phyloP scores from a whole-genome alignment of 2,113 vertebrate genomes.

The Lepus europaeus region DNA sequence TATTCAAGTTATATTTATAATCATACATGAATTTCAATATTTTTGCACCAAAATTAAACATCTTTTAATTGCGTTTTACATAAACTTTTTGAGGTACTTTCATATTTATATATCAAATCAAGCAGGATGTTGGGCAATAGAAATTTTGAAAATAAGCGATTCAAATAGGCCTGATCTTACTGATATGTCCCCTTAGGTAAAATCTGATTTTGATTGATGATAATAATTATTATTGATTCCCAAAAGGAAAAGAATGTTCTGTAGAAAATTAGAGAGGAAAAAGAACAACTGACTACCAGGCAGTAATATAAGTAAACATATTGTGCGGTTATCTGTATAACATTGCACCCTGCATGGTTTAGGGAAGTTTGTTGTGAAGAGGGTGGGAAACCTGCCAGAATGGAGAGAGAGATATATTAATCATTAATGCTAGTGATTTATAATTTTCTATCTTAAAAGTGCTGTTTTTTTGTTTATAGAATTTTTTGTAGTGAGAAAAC shows the following conservation, averaged over 20 bases:
- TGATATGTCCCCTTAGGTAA: not conserved
- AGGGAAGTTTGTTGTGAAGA: not conserved
- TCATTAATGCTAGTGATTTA: not conserved
- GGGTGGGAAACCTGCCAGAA: not conserved
- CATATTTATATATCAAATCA: not conserved
- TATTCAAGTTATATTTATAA: not conserved
- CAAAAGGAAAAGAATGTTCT: not conserved
- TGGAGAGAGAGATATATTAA: not conserved
- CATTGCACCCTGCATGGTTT: rapidly evolving
- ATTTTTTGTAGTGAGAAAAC: not conserved
- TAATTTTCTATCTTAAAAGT: not conserved
- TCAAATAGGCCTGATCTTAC: not conserved
- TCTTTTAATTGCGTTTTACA: no score
- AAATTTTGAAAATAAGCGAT: not conserved
- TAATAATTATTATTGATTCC: not conserved
- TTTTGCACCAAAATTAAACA: not conserved
- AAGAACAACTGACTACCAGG: not conserved
- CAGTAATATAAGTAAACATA: not conserved
- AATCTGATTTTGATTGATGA: not conserved
- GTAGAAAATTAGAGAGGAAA: not conserved
- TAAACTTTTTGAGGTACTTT: no score
- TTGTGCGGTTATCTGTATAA: not conserved
- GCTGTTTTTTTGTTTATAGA: not conserved
- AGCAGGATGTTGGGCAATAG: not conserved
- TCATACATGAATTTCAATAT: not conserved